A percentile compares a stretch with the other conserved stretches of the same genome.
Conservation (phyloP, 1,140 invertebrate genomes). For the Gonatopus flavifemur region DNA sequence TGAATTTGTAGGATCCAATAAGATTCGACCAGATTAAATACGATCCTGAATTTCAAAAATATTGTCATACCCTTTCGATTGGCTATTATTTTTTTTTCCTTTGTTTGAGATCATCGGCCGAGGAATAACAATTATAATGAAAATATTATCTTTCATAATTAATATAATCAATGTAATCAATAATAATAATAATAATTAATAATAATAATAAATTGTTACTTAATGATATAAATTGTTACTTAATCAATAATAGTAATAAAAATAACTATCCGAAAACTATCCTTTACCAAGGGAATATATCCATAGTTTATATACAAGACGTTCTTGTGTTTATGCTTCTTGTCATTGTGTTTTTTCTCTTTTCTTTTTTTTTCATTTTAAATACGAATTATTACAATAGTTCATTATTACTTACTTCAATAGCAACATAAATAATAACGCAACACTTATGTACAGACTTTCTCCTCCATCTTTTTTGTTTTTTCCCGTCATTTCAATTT, state of each 20-base stretch:
- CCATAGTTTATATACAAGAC: conserved; percentile 50
- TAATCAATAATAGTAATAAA: conserved; percentile 42
- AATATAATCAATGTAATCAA: conserved; percentile 33
- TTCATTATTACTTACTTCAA: conserved; percentile 36
- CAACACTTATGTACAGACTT: conserved; percentile 46
- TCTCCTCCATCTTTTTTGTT: conserved; percentile 23
- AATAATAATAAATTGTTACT: conserved; percentile 30
- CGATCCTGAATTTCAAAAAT: too few relatives aligned
- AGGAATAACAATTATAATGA: conserved; percentile 48
- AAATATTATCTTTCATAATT: conserved; percentile 41
- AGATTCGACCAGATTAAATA: too few relatives aligned
- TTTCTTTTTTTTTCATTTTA: conserved; percentile 30
- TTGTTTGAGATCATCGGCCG: conserved; percentile 53
- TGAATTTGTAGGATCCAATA: too few relatives aligned
- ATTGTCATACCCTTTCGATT: conserved; percentile 22
- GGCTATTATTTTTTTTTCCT: conserved; percentile 28
- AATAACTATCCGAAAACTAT: conserved; percentile 52
- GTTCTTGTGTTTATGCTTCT: conserved; percentile 32
- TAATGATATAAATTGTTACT: conserved; percentile 29
- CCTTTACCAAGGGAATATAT: conserved; percentile 50
- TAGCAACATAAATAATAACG: conserved; percentile 48
- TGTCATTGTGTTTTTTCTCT: conserved; percentile 6
- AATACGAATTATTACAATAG: conserved; percentile 43
- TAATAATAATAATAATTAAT: conserved; percentile 21
- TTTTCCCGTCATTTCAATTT: conserved; percentile 13